A percentile compares a stretch with the other conserved stretches of the same genome.
These are phyloP conservation scores for Cotesia congregata DNA, from an alignment of 2,888 invertebrate genomes.

Conservation along the genomic window DNA sequence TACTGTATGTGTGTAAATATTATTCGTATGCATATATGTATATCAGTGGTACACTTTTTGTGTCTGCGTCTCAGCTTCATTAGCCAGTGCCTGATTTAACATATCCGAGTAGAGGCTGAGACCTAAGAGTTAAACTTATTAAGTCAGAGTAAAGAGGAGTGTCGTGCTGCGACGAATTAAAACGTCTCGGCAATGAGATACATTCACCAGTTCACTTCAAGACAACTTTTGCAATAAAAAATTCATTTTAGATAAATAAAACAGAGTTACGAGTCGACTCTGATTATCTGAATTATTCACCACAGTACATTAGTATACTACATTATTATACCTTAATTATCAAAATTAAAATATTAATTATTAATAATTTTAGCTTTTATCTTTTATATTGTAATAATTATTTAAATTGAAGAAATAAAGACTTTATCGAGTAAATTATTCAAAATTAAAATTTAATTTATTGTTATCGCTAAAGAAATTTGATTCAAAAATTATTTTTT, in stretches of 20 bases:
- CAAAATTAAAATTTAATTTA: no score
- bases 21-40: slow-evolving; percentile 27
- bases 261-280: neutral
- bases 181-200: slow-evolving; percentile 24
- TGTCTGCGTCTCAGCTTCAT: slow-evolving; percentile 61
- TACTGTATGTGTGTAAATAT: slow-evolving; percentile 17
- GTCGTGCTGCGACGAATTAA: slow-evolving; percentile 30
- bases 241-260: neutral
- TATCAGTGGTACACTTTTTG: slow-evolving; percentile 50
- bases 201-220: slow-evolving; percentile 4
- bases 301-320: neutral
- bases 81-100: slow-evolving; percentile 49
- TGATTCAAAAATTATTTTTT: no score
- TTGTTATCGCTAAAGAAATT: no score
- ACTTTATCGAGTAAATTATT: no score
- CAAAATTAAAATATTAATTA: slow-evolving; percentile 1
- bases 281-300: neutral
- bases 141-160: slow-evolving; percentile 24
- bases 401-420: neutral
- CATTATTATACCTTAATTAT: neutral
- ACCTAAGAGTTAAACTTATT: neutral
- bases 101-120: slow-evolving; percentile 28
- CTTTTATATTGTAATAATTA: neutral
- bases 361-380: neutral
- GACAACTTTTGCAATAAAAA: neutral